phyloP scores from a whole-genome alignment of 2,888 invertebrate genomes.

The Zaprionus lineosus region DNA sequence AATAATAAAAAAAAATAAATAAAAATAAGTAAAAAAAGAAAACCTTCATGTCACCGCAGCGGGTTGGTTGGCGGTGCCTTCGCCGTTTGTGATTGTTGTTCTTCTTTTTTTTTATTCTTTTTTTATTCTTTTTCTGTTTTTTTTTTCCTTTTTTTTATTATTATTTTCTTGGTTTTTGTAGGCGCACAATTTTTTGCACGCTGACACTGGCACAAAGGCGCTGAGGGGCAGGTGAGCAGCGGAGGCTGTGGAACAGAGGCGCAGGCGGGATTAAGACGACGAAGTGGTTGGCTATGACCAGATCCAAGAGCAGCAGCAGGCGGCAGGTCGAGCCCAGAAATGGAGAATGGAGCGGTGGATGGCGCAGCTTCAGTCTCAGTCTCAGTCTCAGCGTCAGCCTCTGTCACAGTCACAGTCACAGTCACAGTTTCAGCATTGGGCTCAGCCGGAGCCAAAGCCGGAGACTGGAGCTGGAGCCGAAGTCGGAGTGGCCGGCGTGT shows the following conservation, averaged over 20 bases:
- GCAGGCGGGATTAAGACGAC: constrained; percentile 72
- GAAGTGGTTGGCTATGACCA: constrained; percentile 51
- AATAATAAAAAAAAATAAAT: constrained; percentile 31
- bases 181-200: constrained; percentile 58
- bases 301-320: constrained; percentile 33
- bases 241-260: too few species aligned
- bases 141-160: too few species aligned
- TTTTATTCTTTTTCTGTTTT: constrained; percentile 8
- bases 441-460: too few species aligned
- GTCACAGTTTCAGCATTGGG: too few species aligned
- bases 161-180: too few species aligned
- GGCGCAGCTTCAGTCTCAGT: constrained; percentile 22
- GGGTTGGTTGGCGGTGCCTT: constrained; percentile 27
- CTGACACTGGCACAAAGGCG: constrained; percentile 27
- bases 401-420: too few species aligned
- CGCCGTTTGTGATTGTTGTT: neutral
- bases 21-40: constrained; percentile 14
- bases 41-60: constrained; percentile 74
- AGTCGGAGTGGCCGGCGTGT: too few species aligned
- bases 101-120: constrained; percentile 12
- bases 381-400: constrained; percentile 13
- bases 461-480: too few species aligned
- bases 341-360: constrained; percentile 35
- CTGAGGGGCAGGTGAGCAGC: constrained; percentile 8
- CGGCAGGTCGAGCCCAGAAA: constrained; percentile 48